Base-by-base conservation (phyloP, 2,888 invertebrate genomes). In the Pristionchus exspectatus region DNA sequence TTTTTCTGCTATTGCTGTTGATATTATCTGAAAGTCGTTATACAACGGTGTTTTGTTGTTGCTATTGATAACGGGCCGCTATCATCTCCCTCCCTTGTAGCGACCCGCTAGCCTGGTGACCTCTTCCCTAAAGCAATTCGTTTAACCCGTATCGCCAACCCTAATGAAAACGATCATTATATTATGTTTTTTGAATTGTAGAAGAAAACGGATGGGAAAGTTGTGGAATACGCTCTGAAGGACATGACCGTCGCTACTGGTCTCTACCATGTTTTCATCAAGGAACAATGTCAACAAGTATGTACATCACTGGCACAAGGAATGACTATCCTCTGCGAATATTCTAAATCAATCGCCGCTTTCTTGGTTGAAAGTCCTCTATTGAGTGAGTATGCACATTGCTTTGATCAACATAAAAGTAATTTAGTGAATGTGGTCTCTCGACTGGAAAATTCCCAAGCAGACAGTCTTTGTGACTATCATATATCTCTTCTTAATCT, bases 121-220 rank as follows among this genome's bases (percentile, higher is more conserved):
- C 38, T 38, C 38, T 38, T 38, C 38, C 38, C 38, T 38, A 38
- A 38, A 38, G 3, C 2, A 38, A 5, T 38, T 38, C 5, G 38
- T 38, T 38, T 38, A 38, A 38, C 38, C 38, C 38, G 38, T 38
- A 38, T 38, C 38, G 38, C 38, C 38, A 38, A 38, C 38, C 38
- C 38, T 38, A 38, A 38, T 38, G 38, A 38, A 38, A 38, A 38
- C 38, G 38, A 38, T 38, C 38, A 38, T 38, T 38, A 5, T 38
- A 38, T 38, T 5, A n/a, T n/a, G n/a, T n/a, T n/a, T n/a, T n/a
- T n/a, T n/a, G n/a, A 38, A 38, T 38, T 38, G 38, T 38, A 85
- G 85, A 59, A 59, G 59, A 85, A 85, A 56, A 85, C 85, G 0
- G 44, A 59, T 56, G 59, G 59, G 24, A 21, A n/a, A 59, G 85